phyloP scores from a whole-genome alignment of 2,888 invertebrate genomes.

The Spicauda simplicius region DNA sequence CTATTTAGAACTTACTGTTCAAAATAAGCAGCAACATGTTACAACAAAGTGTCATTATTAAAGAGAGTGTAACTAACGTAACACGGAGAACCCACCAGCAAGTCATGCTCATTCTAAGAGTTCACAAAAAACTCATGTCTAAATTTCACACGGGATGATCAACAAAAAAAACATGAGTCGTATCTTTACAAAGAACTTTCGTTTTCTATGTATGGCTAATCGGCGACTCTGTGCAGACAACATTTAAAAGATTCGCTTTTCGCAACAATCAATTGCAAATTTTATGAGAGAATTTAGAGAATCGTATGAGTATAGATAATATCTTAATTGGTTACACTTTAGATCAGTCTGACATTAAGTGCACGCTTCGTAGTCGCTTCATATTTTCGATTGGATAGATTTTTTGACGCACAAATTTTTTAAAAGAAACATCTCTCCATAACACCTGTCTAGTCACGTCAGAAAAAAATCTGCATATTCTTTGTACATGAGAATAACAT shows the following conservation, averaged over 20 bases:
- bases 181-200: slow-evolving; percentile 69
- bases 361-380: slow-evolving; percentile 16
- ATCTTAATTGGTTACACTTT: slow-evolving; percentile 36
- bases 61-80: slow-evolving; percentile 16
- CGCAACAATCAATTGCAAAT: slow-evolving; percentile 16
- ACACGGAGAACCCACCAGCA: slow-evolving; percentile 35
- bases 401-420: slow-evolving; percentile 1
- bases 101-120: slow-evolving; percentile 21
- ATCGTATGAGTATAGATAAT: slow-evolving; percentile 24
- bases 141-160: slow-evolving; percentile 72
- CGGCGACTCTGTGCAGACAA: slow-evolving; percentile 52
- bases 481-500: not conserved
- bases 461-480: slow-evolving; percentile 11
- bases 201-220: slow-evolving; percentile 63
- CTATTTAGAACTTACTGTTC: too few species aligned
- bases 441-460: not conserved
- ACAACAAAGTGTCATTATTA: not conserved
- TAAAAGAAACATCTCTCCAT: slow-evolving; percentile 5
- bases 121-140: slow-evolving; percentile 46
- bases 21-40: too few species aligned
- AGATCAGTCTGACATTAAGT: slow-evolving; percentile 10
- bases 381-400: slow-evolving; percentile 16
- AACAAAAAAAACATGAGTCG: slow-evolving; percentile 68
- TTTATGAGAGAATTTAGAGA: slow-evolving; percentile 14
- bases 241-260: slow-evolving; percentile 34